phyloP scores from a whole-genome alignment of 1,140 invertebrate genomes.

The Rhagoletis pomonella region DNA sequence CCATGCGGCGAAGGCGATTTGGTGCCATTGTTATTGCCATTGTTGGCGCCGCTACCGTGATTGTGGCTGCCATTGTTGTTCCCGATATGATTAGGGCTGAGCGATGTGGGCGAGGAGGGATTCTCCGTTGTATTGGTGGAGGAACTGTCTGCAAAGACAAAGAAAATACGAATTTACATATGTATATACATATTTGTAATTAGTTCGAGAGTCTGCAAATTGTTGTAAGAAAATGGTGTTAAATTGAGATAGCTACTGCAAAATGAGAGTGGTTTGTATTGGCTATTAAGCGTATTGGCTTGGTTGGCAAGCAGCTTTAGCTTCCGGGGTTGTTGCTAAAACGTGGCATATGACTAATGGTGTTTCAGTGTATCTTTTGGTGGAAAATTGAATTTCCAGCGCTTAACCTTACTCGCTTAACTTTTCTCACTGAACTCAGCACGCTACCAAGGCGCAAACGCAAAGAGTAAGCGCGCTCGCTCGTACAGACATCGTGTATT shows the following conservation, averaged over 20 bases:
- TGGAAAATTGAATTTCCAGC: neutral
- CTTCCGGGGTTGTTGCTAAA: neutral
- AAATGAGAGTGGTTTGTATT: neutral
- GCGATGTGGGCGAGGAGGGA: slow-evolving; percentile 72
- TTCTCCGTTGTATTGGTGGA: slow-evolving; percentile 76
- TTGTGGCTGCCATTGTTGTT: slow-evolving; percentile 57
- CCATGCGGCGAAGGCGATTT: slow-evolving; percentile 59
- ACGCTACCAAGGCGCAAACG: neutral
- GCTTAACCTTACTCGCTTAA: neutral
- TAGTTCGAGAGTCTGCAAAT: neutral
- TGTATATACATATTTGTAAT: neutral
- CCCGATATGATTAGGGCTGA: slow-evolving; percentile 64
- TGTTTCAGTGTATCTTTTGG: neutral
- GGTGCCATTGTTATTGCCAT: slow-evolving; percentile 57
- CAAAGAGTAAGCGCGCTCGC: slow-evolving; percentile 35
- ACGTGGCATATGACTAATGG: neutral
- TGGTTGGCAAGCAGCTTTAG: neutral
- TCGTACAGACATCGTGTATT: neutral
- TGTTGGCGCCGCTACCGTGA: slow-evolving; percentile 52
- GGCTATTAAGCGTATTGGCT: neutral
- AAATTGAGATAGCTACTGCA: neutral
- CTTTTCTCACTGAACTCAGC: neutral
- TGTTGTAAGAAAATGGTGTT: neutral
- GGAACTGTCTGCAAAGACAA: slow-evolving; percentile 80
- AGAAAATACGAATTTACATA: slow-evolving; percentile 29